These are phyloP conservation scores for human DNA, from an alignment of 2,113 vertebrate genomes.

Conservation along the genomic window GRCh38 chr17:19865001-19865500, in stretches of 20 bases:
- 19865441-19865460: not conserved
- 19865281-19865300: conserved; percentile 5
- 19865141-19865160: not conserved
- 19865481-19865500: not conserved
- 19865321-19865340: not conserved
- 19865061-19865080: conserved; percentile 15
- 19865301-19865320: not conserved
- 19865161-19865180: not conserved
- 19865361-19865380: not conserved
- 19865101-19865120: not conserved
- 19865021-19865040: conserved; percentile 22
- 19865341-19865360: conserved; percentile 23
- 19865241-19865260: conserved; percentile 34
- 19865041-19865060: not conserved
- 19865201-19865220: conserved; percentile 41
- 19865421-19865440: conserved; percentile 12
- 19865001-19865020: conserved; percentile 25
- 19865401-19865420: not conserved
- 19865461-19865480: not conserved
- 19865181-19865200: not conserved
- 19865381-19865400: not conserved
- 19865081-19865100: not conserved
- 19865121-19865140: not conserved
- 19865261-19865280: conserved; percentile 10
- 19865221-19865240: conserved; percentile 36